These are phyloP conservation scores for Dexiosoma caninum DNA, from an alignment of 2,888 invertebrate genomes.

Conservation along the genomic window DNA sequence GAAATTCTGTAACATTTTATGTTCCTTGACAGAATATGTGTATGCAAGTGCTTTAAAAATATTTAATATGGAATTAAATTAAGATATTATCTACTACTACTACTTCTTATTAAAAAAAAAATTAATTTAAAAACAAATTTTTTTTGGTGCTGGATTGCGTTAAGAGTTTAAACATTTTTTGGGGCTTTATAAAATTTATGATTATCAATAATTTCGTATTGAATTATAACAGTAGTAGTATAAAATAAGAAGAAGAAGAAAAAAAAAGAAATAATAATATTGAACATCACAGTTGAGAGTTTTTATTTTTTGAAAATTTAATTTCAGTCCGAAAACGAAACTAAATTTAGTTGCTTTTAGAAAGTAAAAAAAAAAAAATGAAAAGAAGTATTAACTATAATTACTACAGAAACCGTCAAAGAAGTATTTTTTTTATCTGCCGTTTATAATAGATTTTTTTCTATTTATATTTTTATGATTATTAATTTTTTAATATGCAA, in stretches of 20 bases:
- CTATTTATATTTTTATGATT: conserved; percentile 36
- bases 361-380: conserved; percentile 17
- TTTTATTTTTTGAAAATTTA: conserved; percentile 43
- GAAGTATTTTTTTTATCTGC: conserved; percentile 58
- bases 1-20: conserved; percentile 1
- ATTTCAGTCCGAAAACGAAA: conserved; percentile 7
- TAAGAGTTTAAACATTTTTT: conserved; percentile 40
- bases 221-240: conserved; percentile 15
- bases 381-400: conserved; percentile 53
- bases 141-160: conserved; percentile 60
- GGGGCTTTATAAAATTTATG: conserved; percentile 44
- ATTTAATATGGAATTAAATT: conserved; percentile 11
- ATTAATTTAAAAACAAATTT: conserved; percentile 45
- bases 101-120: conserved; percentile 13
- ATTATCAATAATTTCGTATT: conserved; percentile 13
- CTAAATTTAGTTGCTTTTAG: conserved; percentile 57
- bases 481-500: conserved; percentile 5
- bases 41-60: conserved; percentile 1
- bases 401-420: conserved; percentile 35
- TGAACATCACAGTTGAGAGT: conserved; percentile 67
- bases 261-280: too few relatives aligned
- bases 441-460: conserved; percentile 59
- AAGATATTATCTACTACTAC: conserved; percentile 13
- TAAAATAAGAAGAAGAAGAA: conserved; percentile 27
- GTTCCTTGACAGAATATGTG: background rate